Evolutionary conservation across 2,113 vertebrate genomes (phyloP).

Genomic region (Furnarius figulus): DNA sequence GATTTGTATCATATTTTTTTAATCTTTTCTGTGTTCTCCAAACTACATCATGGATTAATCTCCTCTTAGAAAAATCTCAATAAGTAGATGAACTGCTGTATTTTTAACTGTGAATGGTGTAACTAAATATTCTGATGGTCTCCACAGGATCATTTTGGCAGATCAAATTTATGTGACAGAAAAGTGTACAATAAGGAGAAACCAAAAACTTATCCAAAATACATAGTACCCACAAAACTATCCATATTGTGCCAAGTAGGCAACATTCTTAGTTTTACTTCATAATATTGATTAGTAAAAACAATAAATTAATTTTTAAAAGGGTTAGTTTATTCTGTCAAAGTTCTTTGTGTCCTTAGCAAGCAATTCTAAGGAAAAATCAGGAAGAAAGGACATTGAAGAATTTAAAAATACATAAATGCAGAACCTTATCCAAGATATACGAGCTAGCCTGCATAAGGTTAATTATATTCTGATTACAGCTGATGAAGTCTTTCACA

Average conservation of each 20-base stretch:
- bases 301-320: not conserved
- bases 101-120: not conserved
- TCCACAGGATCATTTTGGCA: not conserved
- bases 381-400: not conserved
- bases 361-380: not conserved
- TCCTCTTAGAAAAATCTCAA: not conserved
- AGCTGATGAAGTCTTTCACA: not conserved
- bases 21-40: not conserved
- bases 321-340: not conserved
- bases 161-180: not conserved
- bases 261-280: not conserved
- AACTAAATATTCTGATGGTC: not conserved
- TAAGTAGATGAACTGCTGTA: not conserved
- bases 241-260: not conserved
- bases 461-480: not conserved
- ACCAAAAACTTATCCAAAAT: not conserved
- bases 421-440: not conserved
- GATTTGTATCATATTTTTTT: not conserved
- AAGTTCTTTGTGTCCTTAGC: not conserved
- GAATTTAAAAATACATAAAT: not conserved
- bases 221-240: not conserved
- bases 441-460: accelerated
- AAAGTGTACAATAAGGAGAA: not conserved
- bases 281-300: not conserved
- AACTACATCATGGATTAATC: not conserved